These are phyloP conservation scores for Pitta sordida DNA, from an alignment of 2,113 vertebrate species.

Conservation along the genomic window DNA sequence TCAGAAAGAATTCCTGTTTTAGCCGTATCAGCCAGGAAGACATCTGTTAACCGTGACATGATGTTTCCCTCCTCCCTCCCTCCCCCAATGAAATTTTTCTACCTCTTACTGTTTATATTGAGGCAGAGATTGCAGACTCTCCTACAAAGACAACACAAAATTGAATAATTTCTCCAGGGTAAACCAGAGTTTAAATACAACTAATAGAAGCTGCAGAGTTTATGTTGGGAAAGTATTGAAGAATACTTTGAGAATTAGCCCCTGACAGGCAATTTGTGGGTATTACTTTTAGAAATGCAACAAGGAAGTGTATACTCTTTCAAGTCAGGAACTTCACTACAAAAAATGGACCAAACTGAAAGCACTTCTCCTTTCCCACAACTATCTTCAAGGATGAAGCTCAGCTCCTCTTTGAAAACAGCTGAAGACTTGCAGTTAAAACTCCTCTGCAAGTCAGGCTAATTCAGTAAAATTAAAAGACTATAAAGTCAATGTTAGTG, in stretches of 20 bases:
- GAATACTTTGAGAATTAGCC: neutral
- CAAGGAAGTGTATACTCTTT: neutral
- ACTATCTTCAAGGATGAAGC: neutral
- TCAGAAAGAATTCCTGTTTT: constrained; percentile 16
- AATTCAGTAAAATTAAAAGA: neutral
- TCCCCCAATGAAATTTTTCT: neutral
- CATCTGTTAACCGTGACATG: constrained; percentile 52
- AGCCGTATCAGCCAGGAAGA: constrained; percentile 52
- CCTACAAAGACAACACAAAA: neutral
- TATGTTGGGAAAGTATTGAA: neutral
- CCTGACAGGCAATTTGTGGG: neutral
- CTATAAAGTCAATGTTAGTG: neutral
- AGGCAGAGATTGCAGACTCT: neutral
- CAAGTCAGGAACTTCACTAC: neutral
- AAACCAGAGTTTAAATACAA: neutral
- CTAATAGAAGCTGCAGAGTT: neutral
- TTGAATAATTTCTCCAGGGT: neutral
- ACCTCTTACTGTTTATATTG: constrained; percentile 16
- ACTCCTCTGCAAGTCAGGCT: neutral
- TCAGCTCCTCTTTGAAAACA: neutral
- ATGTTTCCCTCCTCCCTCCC: neutral
- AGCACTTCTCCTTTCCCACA: neutral
- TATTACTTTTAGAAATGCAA: neutral
- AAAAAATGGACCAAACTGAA: neutral
- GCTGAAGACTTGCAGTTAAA: neutral